phyloP scores from a whole-genome alignment of 2,888 invertebrate genomes.

The Tetrapedia diversipes region DNA sequence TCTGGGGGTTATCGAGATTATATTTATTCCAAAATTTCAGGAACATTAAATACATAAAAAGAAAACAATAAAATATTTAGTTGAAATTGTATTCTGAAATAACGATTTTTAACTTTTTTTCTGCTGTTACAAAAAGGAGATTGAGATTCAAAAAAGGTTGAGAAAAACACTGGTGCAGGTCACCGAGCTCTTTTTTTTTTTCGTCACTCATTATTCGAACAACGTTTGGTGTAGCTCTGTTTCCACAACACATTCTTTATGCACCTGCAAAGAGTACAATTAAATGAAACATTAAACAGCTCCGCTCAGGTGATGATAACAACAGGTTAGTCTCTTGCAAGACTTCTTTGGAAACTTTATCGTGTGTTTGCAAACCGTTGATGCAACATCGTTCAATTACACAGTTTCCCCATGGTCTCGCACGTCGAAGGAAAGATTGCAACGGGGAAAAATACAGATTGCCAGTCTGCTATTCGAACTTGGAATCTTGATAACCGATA shows the following conservation, averaged over 20 bases:
- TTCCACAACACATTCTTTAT: background rate
- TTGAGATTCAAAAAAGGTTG: too few species aligned
- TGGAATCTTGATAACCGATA: background rate
- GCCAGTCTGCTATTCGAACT: constrained; percentile 1
- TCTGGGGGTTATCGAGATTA: too few species aligned
- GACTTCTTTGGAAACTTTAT: too few species aligned
- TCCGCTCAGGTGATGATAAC: background rate
- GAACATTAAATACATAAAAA: too few species aligned
- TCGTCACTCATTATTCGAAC: background rate
- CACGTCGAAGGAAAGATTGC: background rate
- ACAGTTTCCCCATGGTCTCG: background rate
- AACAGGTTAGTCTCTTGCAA: constrained; percentile 8
- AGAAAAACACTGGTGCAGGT: too few species aligned
- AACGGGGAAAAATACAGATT: background rate
- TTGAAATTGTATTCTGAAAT: too few species aligned
- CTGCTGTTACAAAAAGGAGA: too few species aligned
- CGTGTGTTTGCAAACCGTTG: too few species aligned
- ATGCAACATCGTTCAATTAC: background rate
- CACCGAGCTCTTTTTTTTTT: background rate
- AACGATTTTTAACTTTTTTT: too few species aligned
- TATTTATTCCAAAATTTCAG: too few species aligned
- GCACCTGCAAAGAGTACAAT: background rate
- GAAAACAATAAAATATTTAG: too few species aligned
- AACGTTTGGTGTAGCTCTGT: constrained; percentile 6
- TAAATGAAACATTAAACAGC: background rate